Evolutionary conservation across 2,888 invertebrate genomes (phyloP), one percentile per base, ranked within the genome.

Genomic region (Tuta absoluta): DNA sequence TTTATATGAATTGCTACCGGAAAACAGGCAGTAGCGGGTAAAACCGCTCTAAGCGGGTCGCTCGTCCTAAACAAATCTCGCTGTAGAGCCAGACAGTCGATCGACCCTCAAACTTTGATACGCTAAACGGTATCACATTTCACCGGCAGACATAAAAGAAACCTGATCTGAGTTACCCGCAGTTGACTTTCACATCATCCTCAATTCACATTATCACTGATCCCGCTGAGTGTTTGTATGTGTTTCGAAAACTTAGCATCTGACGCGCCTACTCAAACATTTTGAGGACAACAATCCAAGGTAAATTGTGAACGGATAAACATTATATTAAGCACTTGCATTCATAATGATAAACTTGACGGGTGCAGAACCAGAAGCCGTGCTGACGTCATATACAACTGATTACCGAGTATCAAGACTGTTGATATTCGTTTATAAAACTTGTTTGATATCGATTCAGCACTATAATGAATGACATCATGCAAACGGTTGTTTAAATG

Each of bases 261-360:
- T 63, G 68, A 63, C 72, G 62, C 63, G 49, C 64, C 45, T 74
- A 71, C 60, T 74, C 65, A 75, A 69, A 76, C 67, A 71, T 77
- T 76, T 78, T 76, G 78, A 74, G 71, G 72, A 72, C 79, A 73
- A 69, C 75, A 77, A 80, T 76, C 75, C 85, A 85, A 86, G 84
- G 86, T 79, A 78, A 85, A 76, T 84, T 82, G 86, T 86, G 83
- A 85, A 85, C 80, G 86, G 81, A 74, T 74, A 73, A 74, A 65
- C 66, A 70, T n/a, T n/a, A n/a, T n/a, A n/a, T n/a, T 71, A 73
- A 70, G 69, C 69, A 73, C 73, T 72, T 73, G 66, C 71, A 69
- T 69, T 69, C 74, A 77, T 78, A 78, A 75, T 71, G 64, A 67
- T 71, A 70, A 68, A 49, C 61, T 61, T 49, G 71, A 69, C 70